phyloP scores from a whole-genome alignment of 2,888 invertebrate genomes.

The Himalopsyche kuldschensis region DNA sequence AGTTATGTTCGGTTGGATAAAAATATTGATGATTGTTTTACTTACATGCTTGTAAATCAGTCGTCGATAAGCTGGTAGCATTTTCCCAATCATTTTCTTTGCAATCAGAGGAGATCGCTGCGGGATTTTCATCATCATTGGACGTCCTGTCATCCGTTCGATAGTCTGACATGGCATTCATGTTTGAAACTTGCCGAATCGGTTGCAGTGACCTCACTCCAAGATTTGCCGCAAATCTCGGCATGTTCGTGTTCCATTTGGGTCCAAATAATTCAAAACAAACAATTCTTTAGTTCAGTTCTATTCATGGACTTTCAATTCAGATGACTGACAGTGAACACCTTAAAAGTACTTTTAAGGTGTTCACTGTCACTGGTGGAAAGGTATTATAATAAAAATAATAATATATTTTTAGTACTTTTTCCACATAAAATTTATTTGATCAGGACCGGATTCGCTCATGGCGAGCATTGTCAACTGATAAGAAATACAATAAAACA shows the following conservation, averaged over 20 bases:
- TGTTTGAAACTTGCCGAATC: constrained; percentile 59
- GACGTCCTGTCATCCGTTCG: not conserved
- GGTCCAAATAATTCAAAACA: constrained; percentile 74
- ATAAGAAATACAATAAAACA: too few relatives aligned
- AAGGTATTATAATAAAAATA: too few relatives aligned
- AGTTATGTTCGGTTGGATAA: not conserved
- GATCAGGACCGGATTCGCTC: too few relatives aligned
- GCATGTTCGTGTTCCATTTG: constrained; percentile 79
- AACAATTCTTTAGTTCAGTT: too few relatives aligned
- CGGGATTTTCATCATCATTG: constrained; percentile 42
- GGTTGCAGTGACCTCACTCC: constrained; percentile 78
- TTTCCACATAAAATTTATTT: too few relatives aligned
- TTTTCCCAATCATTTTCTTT: constrained; percentile 49
- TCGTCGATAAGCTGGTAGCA: constrained; percentile 40
- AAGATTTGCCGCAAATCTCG: constrained; percentile 85
- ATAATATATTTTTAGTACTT: too few relatives aligned
- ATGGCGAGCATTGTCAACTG: too few relatives aligned
- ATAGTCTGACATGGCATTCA: constrained; percentile 24
- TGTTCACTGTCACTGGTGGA: too few relatives aligned
- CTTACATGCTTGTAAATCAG: constrained; percentile 59
- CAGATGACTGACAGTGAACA: too few relatives aligned
- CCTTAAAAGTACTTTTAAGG: too few relatives aligned
- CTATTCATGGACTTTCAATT: too few relatives aligned
- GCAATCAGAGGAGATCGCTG: constrained; percentile 43
- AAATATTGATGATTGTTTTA: constrained; percentile 25